A percentile compares a stretch with the other conserved stretches of the same genome.
Conservation (phyloP, 1,140 invertebrate species). For the Olivierus martensii region DNA sequence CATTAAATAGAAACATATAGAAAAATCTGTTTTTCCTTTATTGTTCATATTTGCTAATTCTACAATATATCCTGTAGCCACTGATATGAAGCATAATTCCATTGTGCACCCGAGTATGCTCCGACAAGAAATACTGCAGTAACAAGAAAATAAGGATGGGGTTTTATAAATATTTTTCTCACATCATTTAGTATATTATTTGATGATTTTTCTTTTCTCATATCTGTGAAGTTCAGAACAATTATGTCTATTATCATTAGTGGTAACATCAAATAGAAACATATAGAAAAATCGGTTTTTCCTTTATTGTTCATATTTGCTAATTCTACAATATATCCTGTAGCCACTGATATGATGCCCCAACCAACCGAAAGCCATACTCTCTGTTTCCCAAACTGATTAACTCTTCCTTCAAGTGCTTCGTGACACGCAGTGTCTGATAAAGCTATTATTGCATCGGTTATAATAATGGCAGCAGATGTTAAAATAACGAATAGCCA, state of each 20-base stretch:
- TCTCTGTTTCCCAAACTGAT: conserved; percentile 2
- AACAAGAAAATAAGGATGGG: background rate
- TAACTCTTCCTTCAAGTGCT: background rate
- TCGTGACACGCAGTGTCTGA: conserved; percentile 8
- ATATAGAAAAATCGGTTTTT: no score
- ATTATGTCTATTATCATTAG: no score
- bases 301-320: no score
- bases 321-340: no score
- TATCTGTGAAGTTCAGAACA: no score
- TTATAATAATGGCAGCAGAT: background rate
- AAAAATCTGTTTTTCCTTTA: no score
- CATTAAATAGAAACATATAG: no score
- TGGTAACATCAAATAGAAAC: no score
- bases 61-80: no score
- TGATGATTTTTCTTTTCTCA: no score
- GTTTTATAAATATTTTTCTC: background rate
- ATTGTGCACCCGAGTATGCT: conserved; percentile 64
- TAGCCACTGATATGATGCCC: background rate
- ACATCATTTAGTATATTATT: conserved; percentile 7
- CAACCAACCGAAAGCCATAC: conserved; percentile 12
- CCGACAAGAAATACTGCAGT: conserved; percentile 66
- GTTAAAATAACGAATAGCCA: conserved; percentile 5
- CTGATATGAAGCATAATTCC: conserved; percentile 53
- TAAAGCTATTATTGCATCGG: conserved; percentile 2
- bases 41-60: no score